Base-by-base conservation (phyloP, 2,113 vertebrate species). In the Pterophyllum scalare region DNA sequence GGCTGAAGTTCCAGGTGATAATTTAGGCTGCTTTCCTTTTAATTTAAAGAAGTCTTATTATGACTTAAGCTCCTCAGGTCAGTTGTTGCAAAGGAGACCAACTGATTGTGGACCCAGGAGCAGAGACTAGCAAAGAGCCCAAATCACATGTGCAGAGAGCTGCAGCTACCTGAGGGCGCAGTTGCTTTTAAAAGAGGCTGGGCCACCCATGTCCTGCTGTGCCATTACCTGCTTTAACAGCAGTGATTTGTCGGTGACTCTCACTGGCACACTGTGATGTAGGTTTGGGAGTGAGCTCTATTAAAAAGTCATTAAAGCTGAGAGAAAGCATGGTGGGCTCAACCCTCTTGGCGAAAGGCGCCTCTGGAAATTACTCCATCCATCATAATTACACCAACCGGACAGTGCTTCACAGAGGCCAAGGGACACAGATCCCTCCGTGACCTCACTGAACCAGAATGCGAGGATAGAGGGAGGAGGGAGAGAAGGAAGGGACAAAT, bases 231-330 rank as follows among this genome's bases (percentile, higher is more conserved):
- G 81, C 90, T 89, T 91, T 94, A 94, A 93, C 93, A 89, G 88
- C 78, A 74, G 87, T 91, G 91, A 93, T 95, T 92, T 93, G 93
- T 93, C 60, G 94, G 72, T 76, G 90, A 70, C 87, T 93, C 88
- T 92, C 81, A n/a, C 83, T 80, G 64, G 86, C 89, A 74, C 89
- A 85, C 77, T 61, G 75, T 81, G 89, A 90, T 81, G 85, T 87
- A 86, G 88, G 85, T 92, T 92, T 92, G 91, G 91, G 92, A 93
- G 92, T 91, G 83, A 81, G 91, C 95, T 95, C 94, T 93, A 95
- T 96, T 96, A 95, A 95, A 96, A 95, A 96, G 93, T 94, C 94
- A 95, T 96, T 96, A 96, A 94, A 91, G 90, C 92, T 84, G 65
- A 90, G 90, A 92, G 94, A 92, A 95, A 94, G 92, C 93, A 89